Percentiles rank a stretch among this genome's conserved stretches.
Conservation (phyloP, 2,113 vertebrate species). For the Eolophus roseicapilla region DNA sequence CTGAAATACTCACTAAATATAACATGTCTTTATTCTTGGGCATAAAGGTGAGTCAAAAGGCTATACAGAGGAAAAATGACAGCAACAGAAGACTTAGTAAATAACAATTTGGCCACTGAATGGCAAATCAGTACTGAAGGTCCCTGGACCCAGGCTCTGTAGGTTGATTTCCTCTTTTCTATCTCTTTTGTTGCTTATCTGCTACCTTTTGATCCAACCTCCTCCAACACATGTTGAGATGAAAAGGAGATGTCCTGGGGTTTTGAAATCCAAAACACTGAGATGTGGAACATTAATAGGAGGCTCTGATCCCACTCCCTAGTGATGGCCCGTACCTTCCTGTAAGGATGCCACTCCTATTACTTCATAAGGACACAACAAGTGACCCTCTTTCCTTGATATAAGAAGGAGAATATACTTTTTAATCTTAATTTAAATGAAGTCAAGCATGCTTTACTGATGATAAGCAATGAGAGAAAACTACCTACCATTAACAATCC, state of each 20-base stretch:
- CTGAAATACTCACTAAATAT: background rate
- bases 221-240: background rate
- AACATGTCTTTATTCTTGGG: background rate
- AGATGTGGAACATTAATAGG: conserved; percentile 43
- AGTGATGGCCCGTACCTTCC: background rate
- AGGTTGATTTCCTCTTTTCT: background rate
- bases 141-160: background rate
- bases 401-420: background rate
- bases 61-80: background rate
- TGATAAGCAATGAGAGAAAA: background rate
- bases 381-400: background rate
- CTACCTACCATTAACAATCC: background rate
- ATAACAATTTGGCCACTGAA: background rate
- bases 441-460: background rate
- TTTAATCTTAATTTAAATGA: background rate
- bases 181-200: conserved; percentile 29
- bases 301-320: conserved; percentile 14
- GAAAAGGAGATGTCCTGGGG: conserved; percentile 6
- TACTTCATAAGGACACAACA: background rate
- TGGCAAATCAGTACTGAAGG: background rate
- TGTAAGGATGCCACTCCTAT: background rate
- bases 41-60: background rate
- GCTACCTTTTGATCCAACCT: conserved; percentile 44
- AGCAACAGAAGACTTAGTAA: background rate
- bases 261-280: conserved; percentile 56